Conservation (phyloP, 2,888 invertebrate species). For the Syritta pipiens region DNA sequence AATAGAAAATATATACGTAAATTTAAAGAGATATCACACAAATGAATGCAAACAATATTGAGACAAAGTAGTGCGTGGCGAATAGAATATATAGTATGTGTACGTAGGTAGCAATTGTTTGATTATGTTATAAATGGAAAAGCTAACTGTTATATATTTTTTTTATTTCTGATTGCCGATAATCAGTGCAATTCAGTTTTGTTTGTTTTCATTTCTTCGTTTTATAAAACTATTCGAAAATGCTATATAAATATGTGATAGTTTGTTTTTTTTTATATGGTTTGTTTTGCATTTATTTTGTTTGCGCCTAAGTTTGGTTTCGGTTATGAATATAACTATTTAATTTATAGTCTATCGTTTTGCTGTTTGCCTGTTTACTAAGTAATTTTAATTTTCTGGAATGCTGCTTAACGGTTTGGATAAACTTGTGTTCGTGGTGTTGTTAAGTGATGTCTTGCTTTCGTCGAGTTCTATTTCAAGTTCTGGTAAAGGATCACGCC, state of each 20-base stretch:
- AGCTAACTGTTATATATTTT: conserved; percentile 4
- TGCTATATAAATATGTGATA: conserved; percentile 24
- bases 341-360: conserved; percentile 19
- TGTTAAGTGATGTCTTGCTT: conserved; percentile 35
- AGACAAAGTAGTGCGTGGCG: conserved; percentile 4
- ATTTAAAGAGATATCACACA: conserved; percentile 25
- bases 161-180: too few species aligned
- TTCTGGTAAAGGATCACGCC: conserved; percentile 92
- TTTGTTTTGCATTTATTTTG: background rate
- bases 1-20: too few species aligned
- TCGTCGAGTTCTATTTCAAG: conserved; percentile 76
- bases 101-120: too few species aligned
- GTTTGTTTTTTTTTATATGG: background rate
- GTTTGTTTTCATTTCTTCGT: background rate
- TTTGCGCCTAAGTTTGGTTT: conserved; percentile 14
- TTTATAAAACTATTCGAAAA: conserved; percentile 18
- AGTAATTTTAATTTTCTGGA: conserved; percentile 73
- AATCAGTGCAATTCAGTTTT: too few species aligned
- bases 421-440: conserved; percentile 49
- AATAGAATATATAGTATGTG: too few species aligned
- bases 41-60: conserved; percentile 19
- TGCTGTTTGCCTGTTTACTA: background rate
- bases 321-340: conserved; percentile 1
- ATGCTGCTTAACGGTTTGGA: conserved; percentile 75
- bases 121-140: background rate